These are phyloP conservation scores for Acronicta aceris DNA, from an alignment of 2,888 invertebrate genomes.

Conservation along the genomic window DNA sequence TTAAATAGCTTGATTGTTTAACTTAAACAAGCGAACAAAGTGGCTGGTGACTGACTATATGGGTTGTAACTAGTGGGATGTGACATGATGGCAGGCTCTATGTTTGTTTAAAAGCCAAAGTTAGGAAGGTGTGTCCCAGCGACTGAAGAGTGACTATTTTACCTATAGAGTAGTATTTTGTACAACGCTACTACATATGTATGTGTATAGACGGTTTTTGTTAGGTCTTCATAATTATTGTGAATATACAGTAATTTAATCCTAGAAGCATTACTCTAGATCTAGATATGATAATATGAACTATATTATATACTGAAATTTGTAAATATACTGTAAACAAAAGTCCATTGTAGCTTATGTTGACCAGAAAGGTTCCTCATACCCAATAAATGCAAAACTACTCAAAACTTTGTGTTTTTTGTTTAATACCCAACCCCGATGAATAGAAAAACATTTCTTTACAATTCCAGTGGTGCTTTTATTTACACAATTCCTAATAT, in stretches of 20 bases:
- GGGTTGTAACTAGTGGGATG: slow-evolving; percentile 58
- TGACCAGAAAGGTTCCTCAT: slow-evolving; percentile 89
- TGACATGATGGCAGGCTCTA: slow-evolving; percentile 65
- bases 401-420: slow-evolving; percentile 73
- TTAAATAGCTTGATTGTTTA: slow-evolving; percentile 82
- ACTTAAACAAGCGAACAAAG: slow-evolving; percentile 80
- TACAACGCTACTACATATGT: slow-evolving; percentile 80
- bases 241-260: slow-evolving; percentile 87
- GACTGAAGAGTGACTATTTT: slow-evolving; percentile 70
- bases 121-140: slow-evolving; percentile 67
- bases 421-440: slow-evolving; percentile 28
- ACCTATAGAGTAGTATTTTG: slow-evolving; percentile 83
- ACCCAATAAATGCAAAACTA: slow-evolving; percentile 89
- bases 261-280: slow-evolving; percentile 80
- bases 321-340: slow-evolving; percentile 89
- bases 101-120: slow-evolving; percentile 68
- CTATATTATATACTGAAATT: slow-evolving; percentile 84
- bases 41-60: slow-evolving; percentile 67
- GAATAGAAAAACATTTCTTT: background rate
- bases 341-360: slow-evolving; percentile 89
- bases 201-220: slow-evolving; percentile 84
- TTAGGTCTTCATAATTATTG: slow-evolving; percentile 85
- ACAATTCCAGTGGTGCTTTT: too few relatives aligned
- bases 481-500: too few relatives aligned
- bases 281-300: slow-evolving; percentile 79